Base-by-base conservation (phyloP, 2,797 vertebrate genomes). In the Pseudopleuronectes americanus region DNA sequence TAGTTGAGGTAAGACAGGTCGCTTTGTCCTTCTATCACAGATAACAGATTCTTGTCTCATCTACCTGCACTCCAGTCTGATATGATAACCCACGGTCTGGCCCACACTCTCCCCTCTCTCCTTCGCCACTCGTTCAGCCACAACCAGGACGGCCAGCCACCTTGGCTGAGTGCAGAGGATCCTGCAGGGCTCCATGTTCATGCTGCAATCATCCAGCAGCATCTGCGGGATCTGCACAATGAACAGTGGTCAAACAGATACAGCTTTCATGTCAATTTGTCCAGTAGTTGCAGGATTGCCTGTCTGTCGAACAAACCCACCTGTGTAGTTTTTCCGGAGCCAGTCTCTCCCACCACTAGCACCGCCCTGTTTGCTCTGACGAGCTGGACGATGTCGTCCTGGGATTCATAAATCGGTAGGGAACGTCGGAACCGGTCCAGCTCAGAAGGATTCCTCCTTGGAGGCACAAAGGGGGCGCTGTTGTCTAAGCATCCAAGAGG, bases 251-350 rank as follows among this genome's bases (percentile, higher is more conserved):
- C 14, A 45, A 45, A 45, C 10, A 3, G 14, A 41, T 2, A 4
- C 43, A 19, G 16, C 43, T 38, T 13, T 38, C 36, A 38, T 12
- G 3, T 38, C 3, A 12, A 13, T 12, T 38, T 12, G 16, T 45
- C 43, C 43, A 17, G 43, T 7, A 45, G 43, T 2, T 16, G 43
- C 43, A 17, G 43, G 14, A 38, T 12, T 38, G 9, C 31, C 31
- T 10, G 8, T 12, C 36, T 38, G 36, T 38, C 14, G 16, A 17
- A 26, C 2, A n/a, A 6, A 75, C 81, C 8, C 58, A 92, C 91
- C 85, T 91, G 98, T 36, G 97, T 99, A 22, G 97, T 99, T 93
- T 99, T 99, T 81, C 98, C 98, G 47, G 97, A 99, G 76, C 98
- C 97, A 0, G 97, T 98, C 89, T 99, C 97, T 83, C 98, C 97